phyloP scores from a whole-genome alignment of 2,888 invertebrate genomes.

The Archaeoteleia sp. region DNA sequence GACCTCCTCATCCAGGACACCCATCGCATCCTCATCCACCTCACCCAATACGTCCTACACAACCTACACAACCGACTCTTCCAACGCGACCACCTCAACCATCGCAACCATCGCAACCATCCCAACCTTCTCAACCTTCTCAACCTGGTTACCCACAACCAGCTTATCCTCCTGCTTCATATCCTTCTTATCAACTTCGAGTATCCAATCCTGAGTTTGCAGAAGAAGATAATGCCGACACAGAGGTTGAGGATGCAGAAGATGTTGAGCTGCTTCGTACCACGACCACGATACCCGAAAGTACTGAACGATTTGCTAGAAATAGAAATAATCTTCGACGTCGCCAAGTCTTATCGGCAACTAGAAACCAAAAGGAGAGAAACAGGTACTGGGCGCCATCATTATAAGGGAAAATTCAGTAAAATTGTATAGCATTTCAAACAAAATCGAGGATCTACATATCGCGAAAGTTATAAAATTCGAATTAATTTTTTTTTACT shows the following conservation, averaged over 20 bases:
- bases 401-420: not conserved
- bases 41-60: constrained; percentile 13
- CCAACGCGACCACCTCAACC: constrained; percentile 19
- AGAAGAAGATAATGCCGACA: constrained; percentile 18
- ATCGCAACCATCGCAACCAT: constrained; percentile 23
- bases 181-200: constrained; percentile 39
- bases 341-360: constrained; percentile 10
- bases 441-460: constrained; percentile 11
- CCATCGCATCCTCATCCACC: constrained; percentile 22
- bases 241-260: not conserved
- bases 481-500: constrained; percentile 17
- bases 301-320: constrained; percentile 32
- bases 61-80: not conserved
- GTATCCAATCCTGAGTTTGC: constrained; percentile 22
- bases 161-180: constrained; percentile 29
- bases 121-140: constrained; percentile 23
- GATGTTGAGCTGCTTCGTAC: constrained; percentile 1
- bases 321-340: constrained; percentile 27
- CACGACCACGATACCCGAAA: constrained; percentile 25
- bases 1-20: constrained; percentile 61
- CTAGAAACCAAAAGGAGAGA: constrained; percentile 9
- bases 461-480: constrained; percentile 20
- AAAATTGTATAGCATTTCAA: constrained; percentile 15
- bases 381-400: constrained; percentile 21
- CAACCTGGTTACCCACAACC: constrained; percentile 32